Evolutionary conservation across 2,888 invertebrate genomes (phyloP), one percentile per base, ranked within the genome.

Genomic region (Helobdella robusta): DNA sequence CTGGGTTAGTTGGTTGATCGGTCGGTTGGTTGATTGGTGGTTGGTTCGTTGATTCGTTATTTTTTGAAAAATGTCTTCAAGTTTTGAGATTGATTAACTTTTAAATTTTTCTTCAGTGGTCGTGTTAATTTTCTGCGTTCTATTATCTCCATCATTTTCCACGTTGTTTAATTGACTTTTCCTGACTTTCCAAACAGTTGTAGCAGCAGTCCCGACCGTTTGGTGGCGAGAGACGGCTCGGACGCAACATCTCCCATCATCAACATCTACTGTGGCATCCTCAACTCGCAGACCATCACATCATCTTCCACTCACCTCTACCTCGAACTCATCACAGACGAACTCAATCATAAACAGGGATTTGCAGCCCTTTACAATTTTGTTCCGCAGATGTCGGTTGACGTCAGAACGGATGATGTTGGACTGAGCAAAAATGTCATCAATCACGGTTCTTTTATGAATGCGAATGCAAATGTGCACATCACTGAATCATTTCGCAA

Each of bases 361-460:
- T 70, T 70, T 59, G 69, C 70, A 1, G 70, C 70, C 40, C 56
- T n/a, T n/a, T n/a, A n/a, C n/a, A n/a, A n/a, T n/a, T n/a, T n/a
- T n/a, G n/a, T n/a, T n/a, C n/a, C n/a, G n/a, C n/a, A n/a, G n/a
- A n/a, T n/a, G n/a, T n/a, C n/a, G n/a, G n/a, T n/a, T n/a, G n/a
- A n/a, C n/a, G n/a, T n/a, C n/a, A n/a, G n/a, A n/a, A n/a, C n/a
- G n/a, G n/a, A n/a, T n/a, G n/a, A n/a, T n/a, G n/a, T n/a, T n/a
- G n/a, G n/a, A n/a, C n/a, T n/a, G n/a, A n/a, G n/a, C n/a, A n/a
- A n/a, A n/a, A n/a, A n/a, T n/a, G n/a, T n/a, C n/a, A n/a, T n/a
- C n/a, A n/a, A n/a, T n/a, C n/a, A n/a, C n/a, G n/a, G n/a, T n/a
- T n/a, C n/a, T n/a, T n/a, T n/a, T n/a, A n/a, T n/a, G n/a, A n/a